Percentiles rank a stretch among this genome's conserved stretches.
These are phyloP conservation scores for Trissolcus japonicus DNA, from an alignment of 2,888 invertebrate species.

Conservation along the genomic window DNA sequence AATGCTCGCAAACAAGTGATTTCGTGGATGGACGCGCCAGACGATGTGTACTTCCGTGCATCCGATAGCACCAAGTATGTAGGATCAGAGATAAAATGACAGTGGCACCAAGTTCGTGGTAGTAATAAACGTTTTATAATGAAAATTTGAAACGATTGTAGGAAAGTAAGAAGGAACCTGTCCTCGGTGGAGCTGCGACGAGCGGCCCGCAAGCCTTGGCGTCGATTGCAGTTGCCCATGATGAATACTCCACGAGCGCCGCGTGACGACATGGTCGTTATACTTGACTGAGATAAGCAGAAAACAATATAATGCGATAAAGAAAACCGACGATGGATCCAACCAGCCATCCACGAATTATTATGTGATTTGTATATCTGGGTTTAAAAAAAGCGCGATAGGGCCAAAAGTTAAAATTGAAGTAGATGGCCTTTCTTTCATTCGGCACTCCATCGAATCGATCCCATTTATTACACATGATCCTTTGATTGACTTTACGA, in stretches of 20 bases:
- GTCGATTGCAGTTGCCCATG: conserved; percentile 77
- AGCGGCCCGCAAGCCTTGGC: conserved; percentile 91
- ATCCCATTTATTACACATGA: conserved; percentile 12
- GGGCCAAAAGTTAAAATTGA: conserved; percentile 30
- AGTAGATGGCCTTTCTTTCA: conserved; percentile 30
- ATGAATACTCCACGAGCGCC: conserved; percentile 69
- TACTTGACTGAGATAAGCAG: conserved; percentile 75
- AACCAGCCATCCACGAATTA: conserved; percentile 35
- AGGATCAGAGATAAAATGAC: neutral
- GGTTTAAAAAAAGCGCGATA: conserved; percentile 8
- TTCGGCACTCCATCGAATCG: conserved; percentile 30
- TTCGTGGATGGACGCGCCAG: conserved; percentile 98
- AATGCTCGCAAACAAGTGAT: conserved; percentile 90
- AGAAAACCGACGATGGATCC: conserved; percentile 53
- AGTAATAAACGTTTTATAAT: neutral
- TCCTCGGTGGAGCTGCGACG: conserved; percentile 87
- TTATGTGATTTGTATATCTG: conserved; percentile 54
- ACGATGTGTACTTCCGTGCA: conserved; percentile 96
- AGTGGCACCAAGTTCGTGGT: neutral
- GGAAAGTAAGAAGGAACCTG: conserved; percentile 89
- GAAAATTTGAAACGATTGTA: conserved; percentile 73
- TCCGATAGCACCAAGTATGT: conserved; percentile 93
- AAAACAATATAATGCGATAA: conserved; percentile 49
- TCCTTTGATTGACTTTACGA: conserved; percentile 53
- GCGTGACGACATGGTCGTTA: conserved; percentile 76